Base-by-base conservation (phyloP, 1,140 invertebrate species). In the Drosophila bipectinata region DNA sequence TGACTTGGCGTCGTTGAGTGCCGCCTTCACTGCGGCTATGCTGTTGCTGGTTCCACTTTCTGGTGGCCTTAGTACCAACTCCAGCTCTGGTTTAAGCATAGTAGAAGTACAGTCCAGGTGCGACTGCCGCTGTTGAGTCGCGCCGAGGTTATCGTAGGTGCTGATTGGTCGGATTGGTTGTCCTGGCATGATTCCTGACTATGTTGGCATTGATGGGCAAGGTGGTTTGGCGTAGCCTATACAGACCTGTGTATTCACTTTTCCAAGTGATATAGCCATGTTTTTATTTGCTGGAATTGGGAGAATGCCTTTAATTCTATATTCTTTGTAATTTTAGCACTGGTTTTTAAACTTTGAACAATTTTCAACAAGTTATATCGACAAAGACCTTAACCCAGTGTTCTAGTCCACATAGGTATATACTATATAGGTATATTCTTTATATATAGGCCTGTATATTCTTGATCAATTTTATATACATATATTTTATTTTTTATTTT, bases 1-100 rank as follows among this genome's bases (percentile, higher is more conserved):
- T 26, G 84, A 92, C 61, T 92, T 92, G 37, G 91, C 91, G 51
- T 90, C 91, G 56, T 85, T 91, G 0, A 91, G 56, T 0, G 90
- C 90, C 8, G 90, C 90, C 69, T 80, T 87, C 10, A 84, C 90
- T n/a, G 90, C 84, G n/a, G 87, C 90, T 47, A 90, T 90, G 59
- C 87, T 90, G 52, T 91, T 68, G 37, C 80, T 78, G 14, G 59
- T 56, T n/a, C 41, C 14, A 44, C 15, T 44, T 8, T 44, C 41
- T 9, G 18, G 3, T 18, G 15, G 15, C 44, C 8, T 79, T 34
- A 53, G 24, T 44, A 67, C 67, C 34, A 44, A 0, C 37, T 89
- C 66, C 57, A 44, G 37, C 5, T 62, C 37, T 9, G 15, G 41
- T 14, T 44, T 44, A 2, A 28, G 14, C 26, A 51, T 39, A 32